Base-by-base conservation (phyloP, 2,888 invertebrate species). In the Cosmopolites sordidus region DNA sequence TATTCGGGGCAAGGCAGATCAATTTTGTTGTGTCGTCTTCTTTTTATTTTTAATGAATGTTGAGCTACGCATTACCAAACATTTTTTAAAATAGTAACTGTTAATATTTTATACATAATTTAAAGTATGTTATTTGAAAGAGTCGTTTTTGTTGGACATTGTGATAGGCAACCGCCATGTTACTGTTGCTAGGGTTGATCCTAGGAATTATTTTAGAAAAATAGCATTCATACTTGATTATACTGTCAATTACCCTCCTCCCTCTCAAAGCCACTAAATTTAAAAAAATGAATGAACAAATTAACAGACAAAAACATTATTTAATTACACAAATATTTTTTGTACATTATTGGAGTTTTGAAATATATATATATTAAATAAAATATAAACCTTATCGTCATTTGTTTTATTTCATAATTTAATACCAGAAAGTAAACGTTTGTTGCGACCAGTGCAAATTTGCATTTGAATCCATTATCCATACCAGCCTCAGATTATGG, bases 301-400 rank as follows among this genome's bases (percentile, higher is more conserved):
- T 73, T 79, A 79, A 79, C 81, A 81, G 80, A 81, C 78, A 79
- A 79, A 64, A 73, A 72, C 73, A 73, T 74, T 72, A 74, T 74
- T 75, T 75, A 75, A 75, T 75, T 75, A 81, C 81, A 82, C 81
- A 82, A 80, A 82, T 82, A 83, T 83, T 82, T 83, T 83, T 83
- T 83, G 83, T 83, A 83, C 83, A 83, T 82, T 83, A 82, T 82
- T 76, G 75, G 75, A 82, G 81, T 82, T 82, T 82, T 82, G 79
- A 82, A 82, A 82, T 82, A 82, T 82, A 83, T n/a, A n/a, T 81
- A 70, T 73, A 72, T 60, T 59, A 60, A 60, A 63, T 58, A 50
- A 54, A 56, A 57, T 47, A 47, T 51, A 55, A 56, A 33, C 5
- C 11, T 33, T 33, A 33, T 33, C 9, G 9, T 33, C 12, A 12